Evolutionary conservation across 2,797 vertebrate species (phyloP).

Genomic region (Chromobotia macracanthus): DNA sequence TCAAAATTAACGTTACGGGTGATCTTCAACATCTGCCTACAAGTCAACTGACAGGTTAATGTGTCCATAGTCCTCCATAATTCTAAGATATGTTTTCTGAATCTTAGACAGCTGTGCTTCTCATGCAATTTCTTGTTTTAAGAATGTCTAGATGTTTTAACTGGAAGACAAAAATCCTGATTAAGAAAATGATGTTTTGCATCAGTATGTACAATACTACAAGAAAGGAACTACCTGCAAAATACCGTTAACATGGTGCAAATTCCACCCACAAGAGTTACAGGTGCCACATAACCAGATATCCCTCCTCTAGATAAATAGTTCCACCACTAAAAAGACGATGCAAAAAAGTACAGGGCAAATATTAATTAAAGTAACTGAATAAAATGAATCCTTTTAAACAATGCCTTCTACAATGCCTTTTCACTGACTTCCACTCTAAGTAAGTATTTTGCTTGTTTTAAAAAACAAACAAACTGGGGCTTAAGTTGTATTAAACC

Average conservation of each 20-base stretch:
- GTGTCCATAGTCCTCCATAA: neutral
- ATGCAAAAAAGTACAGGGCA: neutral
- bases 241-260: no score
- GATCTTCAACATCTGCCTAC: neutral
- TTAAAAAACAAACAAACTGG: neutral
- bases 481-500: neutral
- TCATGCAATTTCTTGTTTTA: no score
- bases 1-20: constrained; percentile 4
- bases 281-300: no score
- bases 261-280: no score
- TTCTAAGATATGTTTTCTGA: neutral
- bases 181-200: no score
- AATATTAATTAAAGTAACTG: neutral
- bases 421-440: neutral
- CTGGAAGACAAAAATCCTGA: no score
- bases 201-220: no score
- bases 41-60: neutral
- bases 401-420: neutral
- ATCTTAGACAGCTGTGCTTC: neutral
- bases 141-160: no score
- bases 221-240: no score
- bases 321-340: neutral
- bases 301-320: neutral
- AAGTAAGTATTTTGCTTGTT: neutral
- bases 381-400: neutral